These are phyloP conservation scores for Chloropsis cyanopogon DNA, from an alignment of 2,113 vertebrate species.

Conservation along the genomic window DNA sequence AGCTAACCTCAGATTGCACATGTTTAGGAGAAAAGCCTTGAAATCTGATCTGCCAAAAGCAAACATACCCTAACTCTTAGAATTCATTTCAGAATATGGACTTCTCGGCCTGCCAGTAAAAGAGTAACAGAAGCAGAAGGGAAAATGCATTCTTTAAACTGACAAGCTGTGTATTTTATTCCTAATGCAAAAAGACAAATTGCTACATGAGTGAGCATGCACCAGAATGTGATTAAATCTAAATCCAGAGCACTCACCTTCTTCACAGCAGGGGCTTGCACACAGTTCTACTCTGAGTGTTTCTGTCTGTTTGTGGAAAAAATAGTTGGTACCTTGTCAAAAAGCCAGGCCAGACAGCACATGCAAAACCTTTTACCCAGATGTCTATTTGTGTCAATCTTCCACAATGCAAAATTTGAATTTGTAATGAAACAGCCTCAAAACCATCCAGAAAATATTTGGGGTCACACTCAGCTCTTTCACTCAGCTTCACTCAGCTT, in stretches of 20 bases:
- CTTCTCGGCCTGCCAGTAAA: neutral
- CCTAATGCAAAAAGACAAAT: slow-evolving; percentile 14
- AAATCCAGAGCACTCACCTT: neutral
- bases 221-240: neutral
- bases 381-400: neutral
- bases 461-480: neutral
- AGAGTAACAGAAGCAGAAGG: slow-evolving; percentile 34
- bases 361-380: neutral
- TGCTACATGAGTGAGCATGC: neutral
- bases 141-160: slow-evolving; percentile 25
- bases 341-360: neutral
- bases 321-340: neutral
- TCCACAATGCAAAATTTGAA: neutral
- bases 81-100: neutral
- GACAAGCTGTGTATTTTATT: neutral
- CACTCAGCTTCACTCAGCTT: neutral
- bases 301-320: neutral
- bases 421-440: neutral
- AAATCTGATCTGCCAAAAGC: neutral
- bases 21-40: neutral
- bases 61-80: neutral
- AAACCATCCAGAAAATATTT: neutral
- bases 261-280: neutral
- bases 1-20: neutral
- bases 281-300: neutral